Evolutionary conservation across 2,888 invertebrate species (phyloP), one percentile per base, ranked within the genome.

Genomic region (Strigamia crassipes): DNA sequence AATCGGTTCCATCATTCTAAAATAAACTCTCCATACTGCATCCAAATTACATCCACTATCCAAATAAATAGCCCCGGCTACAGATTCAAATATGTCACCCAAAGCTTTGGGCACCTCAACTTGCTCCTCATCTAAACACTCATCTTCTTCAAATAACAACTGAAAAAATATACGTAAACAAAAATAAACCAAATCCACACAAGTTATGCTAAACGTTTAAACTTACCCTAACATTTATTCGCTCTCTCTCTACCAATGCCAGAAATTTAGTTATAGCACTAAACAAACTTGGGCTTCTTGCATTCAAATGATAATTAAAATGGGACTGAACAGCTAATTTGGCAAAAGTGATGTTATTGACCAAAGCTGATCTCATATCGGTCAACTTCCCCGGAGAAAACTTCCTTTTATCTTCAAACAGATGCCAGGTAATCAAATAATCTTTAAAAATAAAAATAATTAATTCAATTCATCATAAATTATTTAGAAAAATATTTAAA

Each of bases 311-410:
- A 85, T 94, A 94, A 86, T 99, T 95, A 83, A 98, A 91, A 15
- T 93, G 92, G 88, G 94, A 91, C 84, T 95, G 92, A 15, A 97
- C 96, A 6, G 95, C 92, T 81, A 97, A 91, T 31, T 95, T 93
- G 0, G 96, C 98, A 86, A 99, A 96, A 0, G 97, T 98, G 83
- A 94, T 92, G 86, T 99, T 99, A 87, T 99, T 99, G 2, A 99
- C 99, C 2, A 99, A 90, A 0, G 99, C 96, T 0, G 98, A 97
- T 51, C 99, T 90, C 83, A 99, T 87, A 89, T 99, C 98, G 0
- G 98, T 98, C 82, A 99, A 88, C 21, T 95, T 92, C 0, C 97
- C 98, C 0, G 96, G 96, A 82, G 91, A 91, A 86, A 94, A 89
- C 66, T 89, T 86, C 0, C 89, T 89, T 83, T 91, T 92, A 83